Percentiles rank a stretch among this genome's conserved stretches.
Evolutionary conservation across 2,113 vertebrate genomes (phyloP).

Genomic region (Erythrolamprus reginae): DNA sequence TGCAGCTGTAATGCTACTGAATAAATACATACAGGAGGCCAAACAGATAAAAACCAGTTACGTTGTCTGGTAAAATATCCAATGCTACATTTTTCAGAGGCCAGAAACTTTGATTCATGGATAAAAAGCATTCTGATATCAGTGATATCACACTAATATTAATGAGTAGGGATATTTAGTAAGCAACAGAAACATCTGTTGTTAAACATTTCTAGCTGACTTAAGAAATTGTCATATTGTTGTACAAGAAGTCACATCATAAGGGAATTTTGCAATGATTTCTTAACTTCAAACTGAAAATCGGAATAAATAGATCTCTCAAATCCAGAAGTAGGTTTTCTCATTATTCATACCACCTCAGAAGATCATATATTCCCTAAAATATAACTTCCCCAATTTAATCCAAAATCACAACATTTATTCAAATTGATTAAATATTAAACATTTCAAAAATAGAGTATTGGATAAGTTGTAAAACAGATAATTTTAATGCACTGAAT

Average conservation of each 20-base stretch:
- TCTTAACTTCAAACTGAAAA: neutral
- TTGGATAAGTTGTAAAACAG: neutral
- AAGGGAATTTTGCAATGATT: neutral
- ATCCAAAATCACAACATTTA: neutral
- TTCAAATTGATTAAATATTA: neutral
- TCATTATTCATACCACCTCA: neutral
- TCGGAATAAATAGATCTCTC: neutral
- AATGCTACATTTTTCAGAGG: neutral
- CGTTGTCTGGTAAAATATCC: neutral
- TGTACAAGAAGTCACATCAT: neutral
- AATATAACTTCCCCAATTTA: neutral
- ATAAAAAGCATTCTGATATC: neutral
- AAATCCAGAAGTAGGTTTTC: neutral
- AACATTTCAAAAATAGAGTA: neutral
- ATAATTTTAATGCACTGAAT: neutral
- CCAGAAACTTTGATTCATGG: neutral
- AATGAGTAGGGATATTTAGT: neutral
- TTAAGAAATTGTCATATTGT: neutral
- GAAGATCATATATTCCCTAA: neutral
- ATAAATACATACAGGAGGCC: neutral
- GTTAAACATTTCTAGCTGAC: neutral
- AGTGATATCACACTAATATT: neutral
- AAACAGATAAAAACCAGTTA: neutral
- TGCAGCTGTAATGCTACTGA: neutral
- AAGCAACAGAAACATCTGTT: neutral